Conservation (phyloP, 2,113 vertebrate genomes). For the Thinocorus orbignyianus region DNA sequence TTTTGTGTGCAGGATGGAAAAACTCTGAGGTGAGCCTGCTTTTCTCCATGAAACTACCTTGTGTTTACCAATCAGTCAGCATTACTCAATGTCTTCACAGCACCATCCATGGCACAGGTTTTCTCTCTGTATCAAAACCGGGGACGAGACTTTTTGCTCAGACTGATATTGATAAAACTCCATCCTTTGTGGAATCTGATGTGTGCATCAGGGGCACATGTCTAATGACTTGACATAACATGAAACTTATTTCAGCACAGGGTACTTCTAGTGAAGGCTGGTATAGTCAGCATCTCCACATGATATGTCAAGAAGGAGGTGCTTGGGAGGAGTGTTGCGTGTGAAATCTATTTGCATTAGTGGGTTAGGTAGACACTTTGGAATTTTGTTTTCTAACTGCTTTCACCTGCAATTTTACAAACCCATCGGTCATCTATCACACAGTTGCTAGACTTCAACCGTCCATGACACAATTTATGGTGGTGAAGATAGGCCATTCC, state of each 20-base stretch:
- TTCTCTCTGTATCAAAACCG: neutral
- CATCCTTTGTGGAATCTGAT: neutral
- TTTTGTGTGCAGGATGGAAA: neutral
- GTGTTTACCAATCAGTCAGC: neutral
- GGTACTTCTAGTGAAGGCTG: neutral
- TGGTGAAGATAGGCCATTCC: conserved; percentile 87
- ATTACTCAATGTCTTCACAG: neutral
- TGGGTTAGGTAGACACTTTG: neutral
- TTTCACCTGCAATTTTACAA: conserved; percentile 85
- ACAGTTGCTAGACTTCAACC: conserved; percentile 82
- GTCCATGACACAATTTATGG: conserved; percentile 79
- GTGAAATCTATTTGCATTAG: neutral
- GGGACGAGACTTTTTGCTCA: neutral
- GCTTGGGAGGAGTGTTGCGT: neutral
- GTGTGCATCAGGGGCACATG: neutral
- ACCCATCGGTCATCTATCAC: conserved; percentile 86
- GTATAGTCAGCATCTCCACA: neutral
- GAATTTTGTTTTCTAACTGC: neutral
- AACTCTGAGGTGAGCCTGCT: neutral
- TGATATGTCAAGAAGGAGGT: neutral
- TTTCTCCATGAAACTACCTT: neutral
- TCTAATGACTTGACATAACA: neutral
- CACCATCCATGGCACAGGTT: neutral
- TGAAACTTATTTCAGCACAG: neutral
- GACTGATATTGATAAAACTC: neutral